phyloP scores from a whole-genome alignment of 2,113 vertebrate species.

The Sinocyclocheilus maitianheensis region DNA sequence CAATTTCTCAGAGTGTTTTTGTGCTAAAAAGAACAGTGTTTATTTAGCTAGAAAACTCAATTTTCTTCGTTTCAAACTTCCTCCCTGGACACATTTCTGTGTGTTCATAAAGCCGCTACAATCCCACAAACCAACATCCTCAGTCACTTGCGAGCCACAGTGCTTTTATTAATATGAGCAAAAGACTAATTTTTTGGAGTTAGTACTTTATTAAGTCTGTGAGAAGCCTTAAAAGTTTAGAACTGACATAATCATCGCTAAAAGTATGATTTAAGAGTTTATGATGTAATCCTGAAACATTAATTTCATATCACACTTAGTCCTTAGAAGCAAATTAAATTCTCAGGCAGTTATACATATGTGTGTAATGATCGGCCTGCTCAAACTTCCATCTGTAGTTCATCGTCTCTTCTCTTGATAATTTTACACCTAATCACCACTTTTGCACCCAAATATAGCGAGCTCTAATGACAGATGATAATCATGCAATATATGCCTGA shows the following conservation, averaged over 20 bases:
- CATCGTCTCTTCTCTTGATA: constrained; percentile 10
- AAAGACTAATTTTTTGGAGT: neutral
- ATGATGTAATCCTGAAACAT: constrained; percentile 19
- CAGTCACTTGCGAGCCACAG: neutral
- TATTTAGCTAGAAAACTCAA: constrained; percentile 32
- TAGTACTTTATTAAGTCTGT: neutral
- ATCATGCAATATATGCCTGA: constrained; percentile 33
- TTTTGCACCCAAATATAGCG: neutral
- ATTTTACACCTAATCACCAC: constrained; percentile 31
- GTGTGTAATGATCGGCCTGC: neutral
- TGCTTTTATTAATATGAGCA: neutral
- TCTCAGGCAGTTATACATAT: neutral
- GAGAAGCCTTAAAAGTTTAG: neutral
- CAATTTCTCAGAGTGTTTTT: constrained; percentile 7
- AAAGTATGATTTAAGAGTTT: neutral
- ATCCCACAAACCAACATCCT: neutral
- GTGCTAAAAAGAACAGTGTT: neutral
- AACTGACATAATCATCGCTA: neutral
- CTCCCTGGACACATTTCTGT: constrained; percentile 22
- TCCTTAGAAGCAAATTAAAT: neutral
- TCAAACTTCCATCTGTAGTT: constrained; percentile 26
- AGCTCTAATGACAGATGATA: constrained; percentile 37
- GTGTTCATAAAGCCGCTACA: constrained; percentile 8
- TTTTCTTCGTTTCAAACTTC: constrained; percentile 5
- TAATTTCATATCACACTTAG: neutral